Base-by-base conservation (phyloP, 2,113 vertebrate species). In the Plestiodon gilberti region DNA sequence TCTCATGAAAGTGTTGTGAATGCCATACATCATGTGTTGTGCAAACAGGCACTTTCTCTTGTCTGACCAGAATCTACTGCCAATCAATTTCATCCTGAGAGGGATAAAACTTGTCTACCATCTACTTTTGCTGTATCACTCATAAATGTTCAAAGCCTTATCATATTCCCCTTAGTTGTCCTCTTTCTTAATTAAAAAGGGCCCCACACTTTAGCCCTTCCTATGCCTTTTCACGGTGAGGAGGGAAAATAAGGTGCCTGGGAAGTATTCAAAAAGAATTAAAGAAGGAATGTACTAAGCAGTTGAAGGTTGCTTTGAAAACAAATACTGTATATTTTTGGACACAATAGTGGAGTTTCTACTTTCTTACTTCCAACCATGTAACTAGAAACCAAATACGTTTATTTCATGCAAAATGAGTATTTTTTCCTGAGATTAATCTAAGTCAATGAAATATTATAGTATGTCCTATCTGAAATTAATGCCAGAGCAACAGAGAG, bases 391-490 rank as follows among this genome's bases (percentile, higher is more conserved):
- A 35, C 23, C 83, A 55, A 10, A 15, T 52, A 83, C 11, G n/a
- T 48, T 13, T 82, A 75, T 79, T 43, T 38, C 40, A 73, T 38
- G 52, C n/a, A 48, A 88, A 43, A 18, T 20, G 18, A 33, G 35
- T 81, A 52, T 20, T 78, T 67, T 85, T 65, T 17, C 30, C n/a
- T 38, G 33, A 70, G 20, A 83, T 48, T 13, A 92, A 81, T 28
- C 71, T 88, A 89, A n/a, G 76, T 81, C 80, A 93, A 78, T 78
- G 84, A 86, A 3, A 61, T 6, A 5, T 40, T 87, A 55, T 14
- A 67, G 59, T 59, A 84, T 3, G 78, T 77, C 20, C 84, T 15
- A 69, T 80, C 18, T 3, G 30, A 90, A 7, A 57, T 67, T 85
- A 86, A 88, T 40, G 67, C 2, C 0, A 23, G 11, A 80, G 22